phyloP scores from a whole-genome alignment of 2,797 vertebrate species.

The Chloroceryle inda region DNA sequence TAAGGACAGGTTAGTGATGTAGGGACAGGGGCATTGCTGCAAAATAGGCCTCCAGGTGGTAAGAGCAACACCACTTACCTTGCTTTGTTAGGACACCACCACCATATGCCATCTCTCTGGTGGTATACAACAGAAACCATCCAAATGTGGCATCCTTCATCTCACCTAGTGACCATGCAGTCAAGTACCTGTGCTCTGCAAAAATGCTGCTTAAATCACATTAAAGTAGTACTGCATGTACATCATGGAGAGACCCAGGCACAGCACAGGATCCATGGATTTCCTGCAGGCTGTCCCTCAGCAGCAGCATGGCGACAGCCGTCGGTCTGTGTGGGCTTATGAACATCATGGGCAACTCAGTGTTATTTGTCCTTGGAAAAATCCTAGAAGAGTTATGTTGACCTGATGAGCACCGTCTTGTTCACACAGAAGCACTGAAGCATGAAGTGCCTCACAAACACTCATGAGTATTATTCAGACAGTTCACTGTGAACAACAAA shows the following conservation, averaged over 20 bases:
- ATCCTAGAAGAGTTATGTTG: not conserved
- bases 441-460: not conserved
- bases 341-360: accelerated
- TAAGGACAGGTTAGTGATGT: not conserved
- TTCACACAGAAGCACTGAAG: not conserved
- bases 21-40: not conserved
- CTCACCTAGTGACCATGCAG: not conserved
- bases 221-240: not conserved
- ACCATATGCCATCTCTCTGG: accelerated
- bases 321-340: not conserved
- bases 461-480: not conserved
- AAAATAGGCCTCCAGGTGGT: not conserved
- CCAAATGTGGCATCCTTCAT: not conserved
- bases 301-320: not conserved
- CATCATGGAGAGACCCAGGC: not conserved
- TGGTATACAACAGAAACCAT: not conserved
- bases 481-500: not conserved
- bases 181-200: not conserved
- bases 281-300: not conserved
- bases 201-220: not conserved
- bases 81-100: not conserved
- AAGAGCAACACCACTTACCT: not conserved
- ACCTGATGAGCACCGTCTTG: not conserved
- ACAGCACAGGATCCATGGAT: accelerated
- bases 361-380: not conserved